phyloP scores from a whole-genome alignment of 2,888 invertebrate species.

The Morpho helenor region DNA sequence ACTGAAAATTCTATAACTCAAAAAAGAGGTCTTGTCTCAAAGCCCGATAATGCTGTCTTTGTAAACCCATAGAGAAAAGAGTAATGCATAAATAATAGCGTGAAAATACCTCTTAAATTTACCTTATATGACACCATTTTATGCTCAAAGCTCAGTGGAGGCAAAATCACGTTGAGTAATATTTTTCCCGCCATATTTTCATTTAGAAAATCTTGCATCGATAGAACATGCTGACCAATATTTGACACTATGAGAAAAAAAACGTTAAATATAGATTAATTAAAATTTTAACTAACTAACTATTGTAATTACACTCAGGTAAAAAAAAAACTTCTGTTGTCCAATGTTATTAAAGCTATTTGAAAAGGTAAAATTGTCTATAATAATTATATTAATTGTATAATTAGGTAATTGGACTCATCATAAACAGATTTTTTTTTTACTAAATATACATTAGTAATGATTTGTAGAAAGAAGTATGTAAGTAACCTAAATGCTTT shows the following conservation, averaged over 20 bases:
- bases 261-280: not conserved
- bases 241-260: not conserved
- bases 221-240: constrained; percentile 28
- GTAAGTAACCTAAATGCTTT: not conserved
- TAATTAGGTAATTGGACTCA: too few species aligned
- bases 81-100: not conserved
- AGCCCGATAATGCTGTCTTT: not conserved
- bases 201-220: constrained; percentile 58
- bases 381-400: too few species aligned
- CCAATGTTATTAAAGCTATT: too few species aligned
- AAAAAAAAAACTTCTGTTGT: too few species aligned
- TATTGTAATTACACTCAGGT: not conserved
- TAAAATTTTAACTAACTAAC: not conserved
- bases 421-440: too few species aligned
- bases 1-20: not conserved
- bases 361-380: too few species aligned
- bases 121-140: constrained; percentile 82
- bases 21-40: too few species aligned
- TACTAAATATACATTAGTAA: too few species aligned
- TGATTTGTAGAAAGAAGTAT: too few species aligned
- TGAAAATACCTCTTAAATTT: constrained; percentile 31
- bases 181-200: constrained; percentile 60
- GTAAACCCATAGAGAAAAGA: not conserved
- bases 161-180: constrained; percentile 78
- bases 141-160: constrained; percentile 60